phyloP scores from a whole-genome alignment of 2,888 invertebrate species.

The Mesoligia furuncula region DNA sequence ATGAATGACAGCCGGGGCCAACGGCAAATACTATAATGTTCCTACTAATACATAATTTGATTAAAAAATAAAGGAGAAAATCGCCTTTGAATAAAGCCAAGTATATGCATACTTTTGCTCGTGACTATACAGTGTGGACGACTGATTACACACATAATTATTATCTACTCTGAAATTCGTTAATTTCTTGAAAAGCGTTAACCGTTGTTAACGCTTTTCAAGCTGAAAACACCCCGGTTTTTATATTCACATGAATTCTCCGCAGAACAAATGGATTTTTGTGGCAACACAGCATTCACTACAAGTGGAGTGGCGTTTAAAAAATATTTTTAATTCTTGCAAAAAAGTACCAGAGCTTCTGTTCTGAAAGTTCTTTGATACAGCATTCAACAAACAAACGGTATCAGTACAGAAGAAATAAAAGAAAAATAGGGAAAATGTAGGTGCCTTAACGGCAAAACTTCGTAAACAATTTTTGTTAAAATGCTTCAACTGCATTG shows the following conservation, averaged over 20 bases:
- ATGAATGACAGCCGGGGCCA: no score
- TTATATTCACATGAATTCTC: conserved; percentile 43
- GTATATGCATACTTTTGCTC: no score
- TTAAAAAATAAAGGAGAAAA: no score
- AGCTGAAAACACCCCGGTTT: conserved; percentile 33
- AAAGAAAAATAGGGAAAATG: conserved; percentile 31
- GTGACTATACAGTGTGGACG: conserved; percentile 25
- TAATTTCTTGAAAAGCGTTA: no score
- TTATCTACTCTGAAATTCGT: conserved; percentile 2
- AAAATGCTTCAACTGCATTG: conserved; percentile 57
- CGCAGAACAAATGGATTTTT: conserved; percentile 64
- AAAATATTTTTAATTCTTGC: conserved; percentile 29
- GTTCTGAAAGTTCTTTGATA: conserved; percentile 28
- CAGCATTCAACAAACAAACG: conserved; percentile 40
- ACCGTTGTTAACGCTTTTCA: conserved; percentile 30
- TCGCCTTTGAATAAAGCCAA: no score
- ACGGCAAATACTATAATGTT: no score
- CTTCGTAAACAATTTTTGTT: conserved; percentile 54
- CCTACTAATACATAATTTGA: no score
- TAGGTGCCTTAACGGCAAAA: conserved; percentile 46
- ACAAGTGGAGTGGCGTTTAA: not conserved
- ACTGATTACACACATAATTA: conserved; percentile 22
- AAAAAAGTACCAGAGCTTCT: conserved; percentile 13
- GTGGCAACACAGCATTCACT: conserved; percentile 41
- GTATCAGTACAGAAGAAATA: conserved; percentile 18